phyloP scores from a whole-genome alignment of 2,888 invertebrate species.

The Lysandra coridon region DNA sequence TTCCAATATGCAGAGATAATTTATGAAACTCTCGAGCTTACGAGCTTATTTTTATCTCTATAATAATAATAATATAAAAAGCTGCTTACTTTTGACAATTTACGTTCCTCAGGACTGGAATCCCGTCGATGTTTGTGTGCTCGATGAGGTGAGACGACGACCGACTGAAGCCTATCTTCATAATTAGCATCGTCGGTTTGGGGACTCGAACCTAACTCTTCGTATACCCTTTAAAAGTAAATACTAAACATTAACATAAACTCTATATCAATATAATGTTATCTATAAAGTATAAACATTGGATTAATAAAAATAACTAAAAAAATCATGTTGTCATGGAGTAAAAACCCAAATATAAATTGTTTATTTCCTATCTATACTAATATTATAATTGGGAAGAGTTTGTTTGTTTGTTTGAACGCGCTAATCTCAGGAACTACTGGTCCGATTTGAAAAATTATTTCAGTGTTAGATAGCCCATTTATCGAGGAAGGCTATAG shows the following conservation, averaged over 20 bases:
- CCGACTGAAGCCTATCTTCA: conserved; percentile 77
- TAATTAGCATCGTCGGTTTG: conserved; percentile 83
- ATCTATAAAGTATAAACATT: background rate
- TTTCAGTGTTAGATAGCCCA: too few relatives aligned
- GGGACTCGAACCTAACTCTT: conserved; percentile 82
- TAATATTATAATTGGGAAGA: too few relatives aligned
- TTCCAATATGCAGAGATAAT: background rate
- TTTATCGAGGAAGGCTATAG: too few relatives aligned
- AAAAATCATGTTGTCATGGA: background rate
- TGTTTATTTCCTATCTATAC: too few relatives aligned
- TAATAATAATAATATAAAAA: conserved; percentile 1
- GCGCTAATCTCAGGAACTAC: too few relatives aligned
- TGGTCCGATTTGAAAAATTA: too few relatives aligned
- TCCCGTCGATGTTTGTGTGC: conserved; percentile 77
- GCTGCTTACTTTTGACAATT: conserved; percentile 62
- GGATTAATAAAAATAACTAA: background rate
- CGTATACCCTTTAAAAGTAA: conserved; percentile 62
- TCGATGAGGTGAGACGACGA: conserved; percentile 74
- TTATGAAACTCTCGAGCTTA: background rate
- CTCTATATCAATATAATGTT: background rate
- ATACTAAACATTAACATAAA: conserved; percentile 16
- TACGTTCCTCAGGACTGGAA: conserved; percentile 86
- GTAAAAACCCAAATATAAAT: too few relatives aligned
- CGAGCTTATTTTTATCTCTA: background rate
- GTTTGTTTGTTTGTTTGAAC: too few relatives aligned